Percentiles rank a stretch among this genome's conserved stretches.
phyloP scores from a whole-genome alignment of 2,888 invertebrate species.

The Herminia tarsipennalis region DNA sequence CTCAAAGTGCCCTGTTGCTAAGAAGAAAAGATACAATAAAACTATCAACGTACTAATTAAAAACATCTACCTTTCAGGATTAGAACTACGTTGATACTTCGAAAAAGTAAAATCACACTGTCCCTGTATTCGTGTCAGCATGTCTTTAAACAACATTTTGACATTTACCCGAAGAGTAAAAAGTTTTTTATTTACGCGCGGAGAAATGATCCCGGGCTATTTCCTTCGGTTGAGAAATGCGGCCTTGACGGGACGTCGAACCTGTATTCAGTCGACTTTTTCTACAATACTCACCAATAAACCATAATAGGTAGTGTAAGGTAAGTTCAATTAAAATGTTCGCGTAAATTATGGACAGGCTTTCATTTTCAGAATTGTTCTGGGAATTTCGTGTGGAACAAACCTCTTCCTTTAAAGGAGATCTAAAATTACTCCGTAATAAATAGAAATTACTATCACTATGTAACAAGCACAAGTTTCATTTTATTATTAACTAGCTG shows the following conservation, averaged over 20 bases:
- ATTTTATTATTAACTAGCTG: too few species aligned
- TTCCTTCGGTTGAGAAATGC: constrained; percentile 72
- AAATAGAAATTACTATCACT: too few species aligned
- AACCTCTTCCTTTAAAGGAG: too few species aligned
- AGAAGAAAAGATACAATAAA: too few species aligned
- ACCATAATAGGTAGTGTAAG: constrained; percentile 17
- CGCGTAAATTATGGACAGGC: constrained; percentile 9
- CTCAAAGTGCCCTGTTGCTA: too few species aligned
- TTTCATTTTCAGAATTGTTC: too few species aligned
- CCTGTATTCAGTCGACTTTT: constrained; percentile 59
- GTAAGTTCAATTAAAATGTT: constrained; percentile 38
- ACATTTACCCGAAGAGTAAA: constrained; percentile 47
- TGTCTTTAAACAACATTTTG: constrained; percentile 33
- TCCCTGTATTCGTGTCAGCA: background rate
- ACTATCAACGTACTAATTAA: too few species aligned
- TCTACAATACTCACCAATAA: constrained; percentile 52
- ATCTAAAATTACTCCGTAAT: too few species aligned
- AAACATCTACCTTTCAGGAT: too few species aligned
- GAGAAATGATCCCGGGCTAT: constrained; percentile 77
- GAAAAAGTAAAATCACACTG: background rate
- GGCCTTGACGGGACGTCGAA: constrained; percentile 74
- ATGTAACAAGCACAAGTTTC: too few species aligned
- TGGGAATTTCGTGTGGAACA: too few species aligned
- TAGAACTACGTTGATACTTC: too few species aligned
- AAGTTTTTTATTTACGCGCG: constrained; percentile 55